A percentile compares a stretch with the other conserved stretches of the same genome.
phyloP scores from a whole-genome alignment of 1,140 invertebrate genomes.

The Drosophila malerkotliana region DNA sequence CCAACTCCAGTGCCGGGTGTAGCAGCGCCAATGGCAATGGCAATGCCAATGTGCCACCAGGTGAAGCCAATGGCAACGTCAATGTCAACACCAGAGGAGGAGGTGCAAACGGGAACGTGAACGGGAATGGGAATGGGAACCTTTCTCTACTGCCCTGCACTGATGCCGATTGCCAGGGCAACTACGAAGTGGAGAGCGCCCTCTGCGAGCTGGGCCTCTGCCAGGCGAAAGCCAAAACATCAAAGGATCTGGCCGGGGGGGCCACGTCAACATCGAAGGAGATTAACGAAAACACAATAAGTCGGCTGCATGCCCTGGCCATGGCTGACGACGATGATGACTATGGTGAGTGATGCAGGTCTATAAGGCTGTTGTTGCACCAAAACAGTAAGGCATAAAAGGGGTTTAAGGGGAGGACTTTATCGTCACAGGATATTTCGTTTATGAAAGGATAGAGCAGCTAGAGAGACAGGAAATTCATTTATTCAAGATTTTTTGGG shows the following conservation, averaged over 20 bases:
- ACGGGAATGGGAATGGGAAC: conserved; percentile 38
- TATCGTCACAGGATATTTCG: not conserved
- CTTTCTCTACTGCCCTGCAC: conserved; percentile 57
- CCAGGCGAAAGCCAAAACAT: conserved; percentile 72
- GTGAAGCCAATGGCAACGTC: conserved; percentile 56
- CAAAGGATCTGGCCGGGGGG: conserved; percentile 65
- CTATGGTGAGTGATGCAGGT: conserved; percentile 74
- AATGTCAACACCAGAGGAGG: conserved; percentile 49
- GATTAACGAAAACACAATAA: conserved; percentile 83
- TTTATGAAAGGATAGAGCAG: not conserved
- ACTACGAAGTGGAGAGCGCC: conserved; percentile 75
- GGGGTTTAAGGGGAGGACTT: not conserved
- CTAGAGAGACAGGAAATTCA: not conserved
- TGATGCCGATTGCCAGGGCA: conserved; percentile 79
- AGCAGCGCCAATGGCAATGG: conserved; percentile 43
- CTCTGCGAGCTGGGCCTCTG: conserved; percentile 71
- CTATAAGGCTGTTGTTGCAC: not conserved
- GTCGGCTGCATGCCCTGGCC: conserved; percentile 79
- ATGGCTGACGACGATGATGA: conserved; percentile 83
- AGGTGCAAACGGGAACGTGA: conserved; percentile 37
- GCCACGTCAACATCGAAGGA: conserved; percentile 66
- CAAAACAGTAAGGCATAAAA: not conserved
- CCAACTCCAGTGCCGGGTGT: conserved; percentile 44
- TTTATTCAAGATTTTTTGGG: not conserved
- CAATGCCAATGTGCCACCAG: conserved; percentile 37